Conservation (phyloP, 2,113 vertebrate genomes). For the Pipra filicauda region DNA sequence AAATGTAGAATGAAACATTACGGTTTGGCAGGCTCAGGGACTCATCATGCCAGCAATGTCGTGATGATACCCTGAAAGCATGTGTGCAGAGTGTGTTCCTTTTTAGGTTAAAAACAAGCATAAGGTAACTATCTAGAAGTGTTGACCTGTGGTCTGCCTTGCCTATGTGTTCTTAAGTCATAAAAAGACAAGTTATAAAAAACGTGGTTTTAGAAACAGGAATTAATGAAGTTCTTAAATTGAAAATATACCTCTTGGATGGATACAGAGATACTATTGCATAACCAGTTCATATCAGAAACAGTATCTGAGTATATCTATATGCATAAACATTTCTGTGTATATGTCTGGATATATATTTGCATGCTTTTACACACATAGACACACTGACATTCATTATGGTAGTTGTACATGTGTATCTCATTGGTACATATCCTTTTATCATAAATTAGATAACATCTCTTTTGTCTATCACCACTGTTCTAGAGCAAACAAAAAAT, state of each 20-base stretch:
- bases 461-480: not conserved
- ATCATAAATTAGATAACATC: not conserved
- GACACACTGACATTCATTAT: not conserved
- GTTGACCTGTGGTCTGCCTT: not conserved
- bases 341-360: not conserved
- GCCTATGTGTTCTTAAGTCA: not conserved
- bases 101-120: not conserved
- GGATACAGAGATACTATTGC: not conserved
- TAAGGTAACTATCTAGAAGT: not conserved
- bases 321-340: not conserved
- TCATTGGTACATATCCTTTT: not conserved
- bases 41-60: fast-evolving
- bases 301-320: not conserved
- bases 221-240: not conserved
- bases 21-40: not conserved
- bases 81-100: fast-evolving
- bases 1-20: not conserved
- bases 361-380: not conserved
- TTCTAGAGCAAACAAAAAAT: not conserved
- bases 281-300: not conserved
- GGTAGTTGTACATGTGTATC: not conserved
- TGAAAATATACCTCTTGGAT: not conserved
- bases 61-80: not conserved
- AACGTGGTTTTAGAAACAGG: not conserved
- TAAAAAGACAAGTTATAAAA: not conserved